Evolutionary conservation across 2,113 vertebrate genomes (phyloP), one percentile per base, ranked within the genome.

Genomic region (Rutilus rutilus): DNA sequence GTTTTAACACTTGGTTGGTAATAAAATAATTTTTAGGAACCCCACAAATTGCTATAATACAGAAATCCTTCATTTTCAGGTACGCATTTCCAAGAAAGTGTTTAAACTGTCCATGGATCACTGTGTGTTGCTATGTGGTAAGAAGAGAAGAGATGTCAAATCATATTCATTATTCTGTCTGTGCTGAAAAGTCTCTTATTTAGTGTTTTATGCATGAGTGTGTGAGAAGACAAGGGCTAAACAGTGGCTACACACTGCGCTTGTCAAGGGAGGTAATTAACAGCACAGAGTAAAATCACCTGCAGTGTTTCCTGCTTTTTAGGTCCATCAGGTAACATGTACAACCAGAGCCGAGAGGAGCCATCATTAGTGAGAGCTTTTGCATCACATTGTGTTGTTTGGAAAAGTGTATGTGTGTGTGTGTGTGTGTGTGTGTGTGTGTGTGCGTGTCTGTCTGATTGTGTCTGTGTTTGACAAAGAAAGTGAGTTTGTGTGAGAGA

Each of bases 141-240:
- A 59, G 6, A n/a, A n/a, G n/a, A n/a, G 77, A 59, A 42, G 77
- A 62, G 57, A 79, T 79, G 54, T 62, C 54, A 62, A 42, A 42
- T 17, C 77, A 42, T 42, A n/a, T 79, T 79, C 36, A 42, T 79
- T 60, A 59, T 25, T 79, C 23, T 23, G 27, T 60, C 77, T 39
- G 21, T 62, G 77, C 57, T 39, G 54, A 78, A 60, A n/a, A 36
- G 21, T n/a, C 52, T 78, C 76, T 79, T 19, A 57, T 62, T 60
- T 79, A 23, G 77, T 25, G 77, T 79, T 79, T 79, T 79, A 79
- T 79, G 77, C 77, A 79, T 79, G 77, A 79, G 76, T 36, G 76
- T 78, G 76, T 78, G 76, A 79, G 33, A 79, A 79, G 57, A 79
- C 57, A 62, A 59, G 15, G 57, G 57, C 54, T 42, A 79, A 79